Conservation (phyloP, 2,888 invertebrate genomes). For the Crioceris asparagi region DNA sequence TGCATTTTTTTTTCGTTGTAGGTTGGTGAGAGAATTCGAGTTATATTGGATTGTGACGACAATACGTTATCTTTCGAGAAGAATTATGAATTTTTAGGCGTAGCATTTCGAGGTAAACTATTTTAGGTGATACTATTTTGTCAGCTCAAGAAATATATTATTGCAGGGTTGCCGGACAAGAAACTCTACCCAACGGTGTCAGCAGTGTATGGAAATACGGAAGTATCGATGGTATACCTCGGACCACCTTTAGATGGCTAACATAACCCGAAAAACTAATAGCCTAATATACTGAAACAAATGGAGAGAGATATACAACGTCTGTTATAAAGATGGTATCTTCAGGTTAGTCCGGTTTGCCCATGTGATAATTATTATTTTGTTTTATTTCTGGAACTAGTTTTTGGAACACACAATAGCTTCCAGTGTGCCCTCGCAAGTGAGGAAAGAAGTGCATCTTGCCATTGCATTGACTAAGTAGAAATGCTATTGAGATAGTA, state of each 20-base stretch:
- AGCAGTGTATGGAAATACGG: conserved; percentile 98
- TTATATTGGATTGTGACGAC: conserved; percentile 96
- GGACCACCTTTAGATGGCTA: conserved; percentile 95
- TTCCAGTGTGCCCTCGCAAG: too few species aligned
- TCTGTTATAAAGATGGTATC: conserved; percentile 16
- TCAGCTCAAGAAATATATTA: background rate
- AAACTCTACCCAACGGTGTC: conserved; percentile 92
- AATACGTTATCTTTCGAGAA: conserved; percentile 95
- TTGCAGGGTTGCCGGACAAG: conserved; percentile 73
- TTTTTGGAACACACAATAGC: background rate
- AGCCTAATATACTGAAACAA: conserved; percentile 11
- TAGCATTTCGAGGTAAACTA: conserved; percentile 91
- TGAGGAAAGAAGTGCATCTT: too few species aligned
- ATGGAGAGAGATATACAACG: conserved; percentile 16
- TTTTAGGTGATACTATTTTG: too few species aligned
- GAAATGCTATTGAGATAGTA: too few species aligned
- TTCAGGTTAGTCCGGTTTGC: conserved; percentile 37
- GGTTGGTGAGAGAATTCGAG: conserved; percentile 95
- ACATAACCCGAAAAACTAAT: conserved; percentile 33
- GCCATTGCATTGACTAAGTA: too few species aligned
- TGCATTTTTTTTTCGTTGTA: conserved; percentile 36
- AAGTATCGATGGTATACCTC: conserved; percentile 97
- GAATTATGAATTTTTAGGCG: conserved; percentile 95
- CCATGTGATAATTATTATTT: conserved; percentile 36
- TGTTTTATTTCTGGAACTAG: background rate